These are phyloP conservation scores for Eudemis profundana DNA, from an alignment of 2,888 invertebrate genomes.

Conservation along the genomic window DNA sequence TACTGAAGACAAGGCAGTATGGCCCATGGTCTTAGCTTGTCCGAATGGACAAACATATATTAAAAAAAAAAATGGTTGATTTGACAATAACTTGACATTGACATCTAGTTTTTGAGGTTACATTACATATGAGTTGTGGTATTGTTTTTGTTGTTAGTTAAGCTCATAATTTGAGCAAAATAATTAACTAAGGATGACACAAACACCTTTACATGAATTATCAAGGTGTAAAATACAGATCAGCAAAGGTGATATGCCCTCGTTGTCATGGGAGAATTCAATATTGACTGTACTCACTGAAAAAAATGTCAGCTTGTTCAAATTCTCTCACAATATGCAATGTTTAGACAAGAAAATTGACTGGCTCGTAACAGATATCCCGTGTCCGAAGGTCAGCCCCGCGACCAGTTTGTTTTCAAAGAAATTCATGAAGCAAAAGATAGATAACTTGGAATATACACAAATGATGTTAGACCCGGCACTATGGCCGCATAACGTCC, in stretches of 20 bases:
- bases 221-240: constrained; percentile 58
- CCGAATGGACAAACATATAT: too few species aligned
- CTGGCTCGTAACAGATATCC: constrained; percentile 58
- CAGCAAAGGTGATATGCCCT: constrained; percentile 61
- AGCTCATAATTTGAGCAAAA: too few species aligned
- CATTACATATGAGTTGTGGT: neutral
- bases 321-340: constrained; percentile 62
- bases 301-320: constrained; percentile 65
- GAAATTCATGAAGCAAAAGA: constrained; percentile 53
- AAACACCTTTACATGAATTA: constrained; percentile 63
- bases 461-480: constrained; percentile 69
- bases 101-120: constrained; percentile 20
- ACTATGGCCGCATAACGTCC: constrained; percentile 70
- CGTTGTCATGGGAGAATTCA: constrained; percentile 63
- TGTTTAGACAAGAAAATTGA: constrained; percentile 69
- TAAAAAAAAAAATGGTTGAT: too few species aligned
- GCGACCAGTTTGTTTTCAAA: constrained; percentile 58
- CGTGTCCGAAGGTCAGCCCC: constrained; percentile 61
- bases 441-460: constrained; percentile 64
- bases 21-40: too few species aligned
- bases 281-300: constrained; percentile 61
- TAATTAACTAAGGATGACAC: too few species aligned
- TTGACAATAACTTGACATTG: neutral
- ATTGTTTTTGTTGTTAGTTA: constrained; percentile 18
- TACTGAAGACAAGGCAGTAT: too few species aligned